Conservation (phyloP, 2,888 invertebrate genomes). For the Sepioteuthis lessoniana region DNA sequence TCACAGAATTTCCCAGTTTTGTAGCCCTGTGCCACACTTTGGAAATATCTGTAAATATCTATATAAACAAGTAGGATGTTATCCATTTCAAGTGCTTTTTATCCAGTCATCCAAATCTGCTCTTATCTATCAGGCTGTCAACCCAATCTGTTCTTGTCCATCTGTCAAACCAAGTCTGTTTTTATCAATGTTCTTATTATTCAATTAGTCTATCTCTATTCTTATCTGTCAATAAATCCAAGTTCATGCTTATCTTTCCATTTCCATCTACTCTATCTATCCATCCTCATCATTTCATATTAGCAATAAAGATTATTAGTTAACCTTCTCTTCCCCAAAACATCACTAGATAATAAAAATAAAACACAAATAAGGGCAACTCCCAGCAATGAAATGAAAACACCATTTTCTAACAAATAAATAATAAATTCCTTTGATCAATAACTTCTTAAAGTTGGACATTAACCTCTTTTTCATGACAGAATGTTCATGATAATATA, state of each 20-base stretch:
- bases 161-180: background rate
- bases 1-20: background rate
- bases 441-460: background rate
- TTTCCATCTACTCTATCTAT: background rate
- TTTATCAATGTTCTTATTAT: constrained; percentile 2
- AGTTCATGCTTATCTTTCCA: constrained; percentile 5
- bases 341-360: background rate
- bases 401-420: background rate
- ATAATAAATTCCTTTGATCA: background rate
- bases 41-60: background rate
- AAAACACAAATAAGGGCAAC: too few species aligned
- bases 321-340: background rate
- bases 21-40: background rate
- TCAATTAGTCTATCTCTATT: background rate
- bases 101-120: background rate
- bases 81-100: background rate
- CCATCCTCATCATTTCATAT: background rate
- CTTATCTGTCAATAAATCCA: constrained; percentile 25
- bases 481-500: background rate
- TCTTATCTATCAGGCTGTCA: background rate
- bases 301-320: background rate
- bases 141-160: background rate
- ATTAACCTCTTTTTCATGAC: background rate
- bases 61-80: background rate
- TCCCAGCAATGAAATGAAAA: background rate